Evolutionary conservation across 2,888 invertebrate species (phyloP), one percentile per base, ranked within the genome.

Genomic region (Agrypnus murinus): DNA sequence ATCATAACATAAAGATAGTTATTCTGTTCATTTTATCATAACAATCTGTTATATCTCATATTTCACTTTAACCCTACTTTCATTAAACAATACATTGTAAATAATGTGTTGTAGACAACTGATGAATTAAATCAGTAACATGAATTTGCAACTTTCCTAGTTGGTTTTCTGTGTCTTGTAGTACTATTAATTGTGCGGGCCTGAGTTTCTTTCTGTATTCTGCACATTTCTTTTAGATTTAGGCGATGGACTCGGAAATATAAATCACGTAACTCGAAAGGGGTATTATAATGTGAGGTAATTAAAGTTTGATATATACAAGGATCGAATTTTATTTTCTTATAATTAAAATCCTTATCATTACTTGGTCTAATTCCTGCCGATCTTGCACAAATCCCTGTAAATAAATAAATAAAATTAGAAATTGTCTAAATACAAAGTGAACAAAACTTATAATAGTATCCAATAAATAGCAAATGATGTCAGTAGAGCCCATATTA

Each of bases 271-370:
- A 90, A 87, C 69, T 82, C 85, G 15, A 86, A 84, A 15, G 87
- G 85, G 71, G 85, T 87, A 12, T 90, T 83, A 76, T 88, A 88
- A 78, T 91, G 90, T 68, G 89, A 86, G 0, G 89, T 89, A 19
- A 90, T 87, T 62, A 86, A 86, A 46, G 85, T 87, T 74, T 84
- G 86, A 46, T 88, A 86, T 25, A 86, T 85, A 75, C 91, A 91
- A 19, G 85, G 80, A 68, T 89, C 87, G 79, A 82, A 81, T 78
- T 82, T 87, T 78, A 85, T 86, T 79, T 84, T 84, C 55, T 83
- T 79, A 76, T 90, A 91, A 77, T 89, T 88, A 84, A 94, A 94
- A 15, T 90, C 87, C 1, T 90, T 86, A 84, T 92, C 90, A 85
- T 92, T 90, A 32, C 87, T 87, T 0, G 93, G 90, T 5, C 83